Evolutionary conservation across 2,888 invertebrate species (phyloP), one percentile per base, ranked within the genome.

Genomic region (Volucella inflata): DNA sequence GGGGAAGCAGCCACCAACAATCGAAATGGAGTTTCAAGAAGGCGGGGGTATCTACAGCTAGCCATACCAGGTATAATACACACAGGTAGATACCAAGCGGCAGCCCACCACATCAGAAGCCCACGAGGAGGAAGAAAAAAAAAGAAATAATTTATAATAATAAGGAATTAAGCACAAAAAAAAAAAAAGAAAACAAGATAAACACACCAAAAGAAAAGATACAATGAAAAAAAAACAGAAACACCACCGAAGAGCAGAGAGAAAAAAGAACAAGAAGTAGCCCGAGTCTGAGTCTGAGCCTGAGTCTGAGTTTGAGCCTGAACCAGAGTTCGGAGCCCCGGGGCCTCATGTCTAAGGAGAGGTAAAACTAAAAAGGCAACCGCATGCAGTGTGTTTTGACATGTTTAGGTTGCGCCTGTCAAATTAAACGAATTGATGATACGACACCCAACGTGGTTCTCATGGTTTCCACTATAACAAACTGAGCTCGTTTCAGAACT

Each of bases 351-450:
- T 30, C 30, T 30, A 30, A 30, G 30, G 67, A 70, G 64, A 75
- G 50, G 36, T 60, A 70, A 57, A 79, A 72, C 72, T 72, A 87
- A 87, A 84, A 87, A 87, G 87, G 89, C 89, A 90, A 89, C 89
- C 90, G 90, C 90, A 91, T 90, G 90, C 88, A 88, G 88, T 88
- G 87, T 89, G 92, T 92, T 92, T 92, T 92, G 92, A 92, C 92
- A 92, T 92, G 92, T 92, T 92, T 92, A 91, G 92, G 92, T 92
- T 92, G 92, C 91, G 92, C 91, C 91, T 92, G 92, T 92, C 92
- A 92, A 92, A 92, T 92, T 92, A 92, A 92, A 91, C 91, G 92
- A 92, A 92, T 92, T 92, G 92, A 92, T 92, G 92, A 92, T 92
- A 92, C 92, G 91, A 92, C 92, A 92, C 92, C 92, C 92, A 92